Evolutionary conservation across 2,888 invertebrate genomes (phyloP).

Genomic region (Lepidonotus clava): DNA sequence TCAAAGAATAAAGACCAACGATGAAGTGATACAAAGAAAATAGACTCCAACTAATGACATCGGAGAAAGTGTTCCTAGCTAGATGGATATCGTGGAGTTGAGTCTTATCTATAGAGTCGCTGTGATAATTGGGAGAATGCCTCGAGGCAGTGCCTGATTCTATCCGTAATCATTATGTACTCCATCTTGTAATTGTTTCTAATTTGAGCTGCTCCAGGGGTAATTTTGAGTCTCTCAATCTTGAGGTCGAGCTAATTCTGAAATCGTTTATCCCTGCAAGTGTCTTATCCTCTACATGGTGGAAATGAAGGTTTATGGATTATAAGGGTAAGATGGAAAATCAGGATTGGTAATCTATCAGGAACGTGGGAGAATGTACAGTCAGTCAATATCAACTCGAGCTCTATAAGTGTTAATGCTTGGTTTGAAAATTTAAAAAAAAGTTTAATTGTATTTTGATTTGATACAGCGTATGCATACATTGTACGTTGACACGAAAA

Average conservation of each 20-base stretch:
- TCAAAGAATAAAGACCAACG: not conserved
- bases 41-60: not conserved
- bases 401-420: no score
- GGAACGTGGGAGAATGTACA: no score
- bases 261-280: not conserved
- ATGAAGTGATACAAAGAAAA: not conserved
- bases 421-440: no score
- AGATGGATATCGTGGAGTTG: not conserved
- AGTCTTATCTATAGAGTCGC: not conserved
- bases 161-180: conserved; percentile 26
- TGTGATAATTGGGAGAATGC: not conserved
- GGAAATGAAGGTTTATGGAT: not conserved
- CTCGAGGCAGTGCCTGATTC: not conserved
- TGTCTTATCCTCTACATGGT: not conserved
- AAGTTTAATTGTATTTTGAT: no score
- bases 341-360: no score
- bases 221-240: not conserved
- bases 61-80: no score
- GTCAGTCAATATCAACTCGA: no score
- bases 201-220: not conserved
- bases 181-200: conserved; percentile 30
- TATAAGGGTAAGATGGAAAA: no score
- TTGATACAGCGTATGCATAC: no score
- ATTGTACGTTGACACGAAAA: no score
- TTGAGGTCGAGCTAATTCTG: not conserved